Percentiles rank a stretch among this genome's conserved stretches.
Conservation (phyloP, 1,140 invertebrate genomes). For the Oppia nitens region DNA sequence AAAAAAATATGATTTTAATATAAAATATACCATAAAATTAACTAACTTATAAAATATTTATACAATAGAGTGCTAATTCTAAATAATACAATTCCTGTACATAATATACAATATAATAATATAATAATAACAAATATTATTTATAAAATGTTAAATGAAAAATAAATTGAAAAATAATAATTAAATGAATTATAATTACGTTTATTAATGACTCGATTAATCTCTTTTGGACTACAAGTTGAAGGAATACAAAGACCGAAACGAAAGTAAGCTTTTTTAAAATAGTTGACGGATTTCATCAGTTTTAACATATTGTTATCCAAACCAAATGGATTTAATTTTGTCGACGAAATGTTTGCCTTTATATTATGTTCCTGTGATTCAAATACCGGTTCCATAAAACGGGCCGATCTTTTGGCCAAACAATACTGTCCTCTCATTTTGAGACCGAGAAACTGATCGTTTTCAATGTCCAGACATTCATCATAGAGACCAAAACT, state of each 20-base stretch:
- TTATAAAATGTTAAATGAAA: no score
- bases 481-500: slow-evolving; percentile 10
- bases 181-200: slow-evolving; percentile 4
- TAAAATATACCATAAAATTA: no score
- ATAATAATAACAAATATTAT: no score
- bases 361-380: neutral
- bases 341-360: neutral
- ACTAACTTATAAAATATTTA: no score
- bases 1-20: no score
- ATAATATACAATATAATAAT: no score
- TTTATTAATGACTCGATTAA: slow-evolving; percentile 10
- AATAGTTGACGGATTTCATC: slow-evolving; percentile 4
- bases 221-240: slow-evolving; percentile 1
- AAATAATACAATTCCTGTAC: no score
- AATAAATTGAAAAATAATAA: neutral
- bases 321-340: neutral
- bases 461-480: slow-evolving; percentile 4
- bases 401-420: slow-evolving; percentile 2
- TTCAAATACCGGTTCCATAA: slow-evolving; percentile 5
- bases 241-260: slow-evolving; percentile 10
- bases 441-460: neutral
- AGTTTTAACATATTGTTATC: slow-evolving; percentile 7
- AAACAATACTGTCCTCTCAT: slow-evolving; percentile 8
- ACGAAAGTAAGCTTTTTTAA: slow-evolving; percentile 3
- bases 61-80: no score